These are phyloP conservation scores for Poecilia velifera DNA, from an alignment of 2,797 vertebrate species.

Conservation along the genomic window DNA sequence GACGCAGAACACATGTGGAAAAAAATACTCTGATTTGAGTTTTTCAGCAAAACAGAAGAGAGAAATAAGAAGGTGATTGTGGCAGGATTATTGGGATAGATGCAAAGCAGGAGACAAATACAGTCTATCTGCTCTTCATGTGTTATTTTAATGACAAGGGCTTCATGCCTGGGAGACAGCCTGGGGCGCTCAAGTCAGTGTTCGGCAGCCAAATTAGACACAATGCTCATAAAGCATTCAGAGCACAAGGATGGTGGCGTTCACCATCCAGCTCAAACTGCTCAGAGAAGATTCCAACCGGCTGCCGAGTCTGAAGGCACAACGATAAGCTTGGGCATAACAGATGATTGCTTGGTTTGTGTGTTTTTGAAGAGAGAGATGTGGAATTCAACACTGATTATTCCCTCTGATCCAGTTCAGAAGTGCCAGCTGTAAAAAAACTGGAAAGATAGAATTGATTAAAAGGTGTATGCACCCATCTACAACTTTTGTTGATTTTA, in stretches of 20 bases:
- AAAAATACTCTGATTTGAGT: conserved; percentile 11
- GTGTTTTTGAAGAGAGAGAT: conserved; percentile 29
- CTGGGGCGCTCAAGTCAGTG: conserved; percentile 40
- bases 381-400: conserved; percentile 26
- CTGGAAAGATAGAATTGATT: conserved; percentile 1
- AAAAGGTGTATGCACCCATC: neutral
- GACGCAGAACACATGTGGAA: conserved; percentile 1
- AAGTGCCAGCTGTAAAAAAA: conserved; percentile 20
- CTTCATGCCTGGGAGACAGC: conserved; percentile 55
- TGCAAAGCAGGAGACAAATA: conserved; percentile 40
- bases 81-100: conserved; percentile 30
- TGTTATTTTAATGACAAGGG: conserved; percentile 54
- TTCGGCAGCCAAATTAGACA: conserved; percentile 54
- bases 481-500: neutral
- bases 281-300: conserved; percentile 18
- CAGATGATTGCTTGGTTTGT: conserved; percentile 6
- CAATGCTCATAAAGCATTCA: conserved; percentile 51
- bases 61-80: conserved; percentile 19
- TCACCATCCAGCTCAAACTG: conserved; percentile 22
- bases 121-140: conserved; percentile 50
- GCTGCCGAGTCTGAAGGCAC: conserved; percentile 1
- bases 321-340: conserved; percentile 21
- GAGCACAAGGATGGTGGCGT: conserved; percentile 15
- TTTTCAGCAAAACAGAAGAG: conserved; percentile 18
- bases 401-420: conserved; percentile 29